Conservation (phyloP, 2,113 vertebrate genomes). For the Psittacula cyanocephala region DNA sequence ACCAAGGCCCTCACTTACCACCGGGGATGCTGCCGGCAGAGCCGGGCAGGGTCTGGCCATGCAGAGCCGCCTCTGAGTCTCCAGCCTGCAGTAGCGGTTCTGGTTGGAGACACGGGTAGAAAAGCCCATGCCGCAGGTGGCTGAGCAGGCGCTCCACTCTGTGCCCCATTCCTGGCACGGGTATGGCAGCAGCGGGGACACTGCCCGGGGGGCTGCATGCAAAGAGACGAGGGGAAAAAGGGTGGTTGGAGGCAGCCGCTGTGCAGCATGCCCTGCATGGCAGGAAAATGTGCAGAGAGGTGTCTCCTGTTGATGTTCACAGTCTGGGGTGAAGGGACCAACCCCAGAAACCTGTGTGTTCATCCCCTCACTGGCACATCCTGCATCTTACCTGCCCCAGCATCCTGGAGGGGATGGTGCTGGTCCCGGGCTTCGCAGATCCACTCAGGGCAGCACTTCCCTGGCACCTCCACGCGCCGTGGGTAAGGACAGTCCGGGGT, state of each 20-base stretch:
- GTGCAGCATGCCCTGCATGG: accelerated
- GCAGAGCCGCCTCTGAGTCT: constrained; percentile 85
- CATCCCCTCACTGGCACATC: not conserved
- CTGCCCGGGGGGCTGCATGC: constrained; percentile 19
- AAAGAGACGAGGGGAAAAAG: not conserved
- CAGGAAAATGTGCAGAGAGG: not conserved
- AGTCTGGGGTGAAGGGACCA: not conserved
- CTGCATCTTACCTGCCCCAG: constrained; percentile 72
- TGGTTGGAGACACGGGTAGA: constrained; percentile 88
- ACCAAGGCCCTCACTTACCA: not conserved
- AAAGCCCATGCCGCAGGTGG: constrained; percentile 85
- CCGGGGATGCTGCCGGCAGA: not conserved
- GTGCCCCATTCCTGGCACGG: constrained; percentile 83
- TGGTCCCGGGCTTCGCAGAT: constrained; percentile 81
- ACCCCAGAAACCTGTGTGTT: accelerated
- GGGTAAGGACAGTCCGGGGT: constrained; percentile 86
- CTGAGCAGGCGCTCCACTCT: constrained; percentile 88
- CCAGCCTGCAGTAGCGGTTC: constrained; percentile 85
- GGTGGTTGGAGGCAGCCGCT: not conserved
- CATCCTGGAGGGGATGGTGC: constrained; percentile 14
- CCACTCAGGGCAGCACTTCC: constrained; percentile 93
- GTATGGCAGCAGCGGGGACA: accelerated
- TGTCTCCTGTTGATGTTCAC: not conserved
- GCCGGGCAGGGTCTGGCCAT: constrained; percentile 76
- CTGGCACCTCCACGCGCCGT: constrained; percentile 76